Conservation (phyloP, 2,888 invertebrate genomes). For the Falcaria lacertinaria region DNA sequence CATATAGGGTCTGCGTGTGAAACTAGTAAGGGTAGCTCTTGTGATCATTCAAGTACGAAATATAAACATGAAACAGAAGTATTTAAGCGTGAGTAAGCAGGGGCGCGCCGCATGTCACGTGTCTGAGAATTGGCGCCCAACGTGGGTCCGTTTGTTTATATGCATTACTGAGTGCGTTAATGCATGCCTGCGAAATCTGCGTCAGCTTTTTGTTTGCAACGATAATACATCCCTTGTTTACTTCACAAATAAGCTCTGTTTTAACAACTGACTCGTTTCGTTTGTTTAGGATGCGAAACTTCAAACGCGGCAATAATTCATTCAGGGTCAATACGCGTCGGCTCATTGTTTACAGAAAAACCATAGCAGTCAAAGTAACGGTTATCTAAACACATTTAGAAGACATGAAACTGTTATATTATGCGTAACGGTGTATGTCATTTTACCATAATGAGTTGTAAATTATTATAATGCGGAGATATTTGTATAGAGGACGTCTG, state of each 20-base stretch:
- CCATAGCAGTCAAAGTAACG: slow-evolving; percentile 28
- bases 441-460: slow-evolving; percentile 37
- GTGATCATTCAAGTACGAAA: slow-evolving; percentile 43
- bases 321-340: slow-evolving; percentile 23
- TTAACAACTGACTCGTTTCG: slow-evolving; percentile 19
- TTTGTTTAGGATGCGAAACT: slow-evolving; percentile 37
- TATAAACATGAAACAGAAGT: slow-evolving; percentile 47
- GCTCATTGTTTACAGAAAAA: slow-evolving; percentile 37
- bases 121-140: slow-evolving; percentile 31
- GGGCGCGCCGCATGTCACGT: slow-evolving; percentile 16
- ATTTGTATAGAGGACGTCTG: slow-evolving; percentile 24
- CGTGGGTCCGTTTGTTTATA: slow-evolving; percentile 30
- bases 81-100: slow-evolving; percentile 29
- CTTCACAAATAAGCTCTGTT: slow-evolving; percentile 27
- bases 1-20: slow-evolving; percentile 14
- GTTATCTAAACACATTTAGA: slow-evolving; percentile 33
- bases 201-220: slow-evolving; percentile 25
- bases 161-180: slow-evolving; percentile 32
- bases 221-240: slow-evolving; percentile 25
- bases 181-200: slow-evolving; percentile 32
- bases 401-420: slow-evolving; percentile 39
- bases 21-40: slow-evolving; percentile 11
- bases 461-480: slow-evolving; percentile 19
- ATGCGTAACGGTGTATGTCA: slow-evolving; percentile 53
- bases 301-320: slow-evolving; percentile 19